Conservation (phyloP, 1,140 invertebrate species). For the Aphaenogaster ashmeadi region DNA sequence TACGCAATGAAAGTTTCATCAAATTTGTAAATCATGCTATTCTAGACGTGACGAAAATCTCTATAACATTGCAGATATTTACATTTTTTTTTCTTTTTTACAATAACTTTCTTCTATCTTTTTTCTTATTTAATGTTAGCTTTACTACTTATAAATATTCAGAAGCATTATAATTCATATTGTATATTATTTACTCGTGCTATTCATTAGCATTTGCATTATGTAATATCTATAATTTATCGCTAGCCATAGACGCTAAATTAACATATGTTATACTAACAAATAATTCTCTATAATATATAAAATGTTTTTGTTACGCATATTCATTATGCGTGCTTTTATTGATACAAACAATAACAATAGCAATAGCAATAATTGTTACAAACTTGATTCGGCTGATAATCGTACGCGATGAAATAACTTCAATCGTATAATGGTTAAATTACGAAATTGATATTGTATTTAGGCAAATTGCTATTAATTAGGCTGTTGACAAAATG, state of each 20-base stretch:
- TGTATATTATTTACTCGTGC: neutral
- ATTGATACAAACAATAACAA: conserved; percentile 45
- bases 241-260: neutral
- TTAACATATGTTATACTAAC: conserved; percentile 29
- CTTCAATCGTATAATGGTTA: neutral
- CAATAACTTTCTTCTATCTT: neutral
- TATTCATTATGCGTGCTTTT: conserved; percentile 41
- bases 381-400: conserved; percentile 49
- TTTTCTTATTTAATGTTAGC: neutral
- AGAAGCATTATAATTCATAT: neutral
- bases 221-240: conserved; percentile 30
- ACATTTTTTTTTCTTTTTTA: neutral
- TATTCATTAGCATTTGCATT: conserved; percentile 30
- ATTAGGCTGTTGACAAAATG: conserved; percentile 31
- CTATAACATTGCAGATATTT: neutral
- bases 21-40: neutral
- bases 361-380: conserved; percentile 15
- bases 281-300: conserved; percentile 28
- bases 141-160: conserved; percentile 5
- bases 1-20: conserved; percentile 1
- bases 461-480: conserved; percentile 27
- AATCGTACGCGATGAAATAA: conserved; percentile 11
- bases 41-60: neutral
- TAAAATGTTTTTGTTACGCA: conserved; percentile 37
- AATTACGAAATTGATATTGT: conserved; percentile 31